Conservation (phyloP, 2,797 vertebrate genomes). For the Hippocampus kuda region DNA sequence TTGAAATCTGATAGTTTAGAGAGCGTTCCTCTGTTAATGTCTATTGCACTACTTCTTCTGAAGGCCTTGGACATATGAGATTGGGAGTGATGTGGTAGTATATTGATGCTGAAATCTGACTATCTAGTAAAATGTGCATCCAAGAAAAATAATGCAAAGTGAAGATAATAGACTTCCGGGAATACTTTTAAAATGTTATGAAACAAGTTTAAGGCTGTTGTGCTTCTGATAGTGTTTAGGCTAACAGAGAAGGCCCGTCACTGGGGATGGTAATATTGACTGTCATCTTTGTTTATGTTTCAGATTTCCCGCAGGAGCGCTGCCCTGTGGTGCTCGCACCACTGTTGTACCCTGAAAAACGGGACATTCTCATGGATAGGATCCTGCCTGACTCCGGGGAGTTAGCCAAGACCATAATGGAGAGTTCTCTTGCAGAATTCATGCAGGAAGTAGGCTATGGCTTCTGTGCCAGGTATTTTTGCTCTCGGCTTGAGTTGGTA, state of each 20-base stretch:
- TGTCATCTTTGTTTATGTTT: conserved; percentile 9
- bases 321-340: conserved; percentile 99
- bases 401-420: conserved; percentile 99
- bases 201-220: no score
- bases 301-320: conserved; percentile 99
- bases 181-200: no score
- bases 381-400: conserved; percentile 99
- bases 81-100: background rate
- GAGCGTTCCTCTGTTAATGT: no score
- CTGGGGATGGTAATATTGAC: background rate
- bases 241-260: background rate
- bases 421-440: conserved; percentile 97
- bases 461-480: conserved; percentile 88
- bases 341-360: conserved; percentile 99
- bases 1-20: no score
- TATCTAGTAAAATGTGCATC: no score
- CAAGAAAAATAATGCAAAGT: no score
- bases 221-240: no score
- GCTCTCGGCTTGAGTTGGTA: background rate
- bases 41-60: background rate
- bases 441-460: conserved; percentile 99
- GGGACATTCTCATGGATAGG: conserved; percentile 99
- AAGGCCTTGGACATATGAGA: background rate
- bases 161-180: no score
- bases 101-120: no score